phyloP scores from a whole-genome alignment of 2,888 invertebrate species.

The Cryptops parisi region DNA sequence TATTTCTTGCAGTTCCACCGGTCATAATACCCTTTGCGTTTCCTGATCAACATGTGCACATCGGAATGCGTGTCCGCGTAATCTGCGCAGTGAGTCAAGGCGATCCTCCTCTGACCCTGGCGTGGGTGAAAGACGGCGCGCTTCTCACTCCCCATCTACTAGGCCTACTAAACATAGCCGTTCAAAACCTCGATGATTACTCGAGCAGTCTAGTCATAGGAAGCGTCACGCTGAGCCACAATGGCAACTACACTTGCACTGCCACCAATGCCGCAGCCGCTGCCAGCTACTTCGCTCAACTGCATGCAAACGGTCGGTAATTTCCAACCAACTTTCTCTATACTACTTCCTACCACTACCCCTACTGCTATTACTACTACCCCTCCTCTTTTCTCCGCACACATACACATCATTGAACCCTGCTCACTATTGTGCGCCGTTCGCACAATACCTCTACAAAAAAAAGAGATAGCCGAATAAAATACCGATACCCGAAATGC shows the following conservation, averaged over 20 bases:
- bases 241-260: slow-evolving; percentile 31
- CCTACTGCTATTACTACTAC: too few species aligned
- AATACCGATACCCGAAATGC: too few species aligned
- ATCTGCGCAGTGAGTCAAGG: slow-evolving; percentile 19
- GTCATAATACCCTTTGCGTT: slow-evolving; percentile 17
- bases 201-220: slow-evolving; percentile 29
- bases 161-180: slow-evolving; percentile 3
- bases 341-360: too few species aligned
- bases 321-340: too few species aligned
- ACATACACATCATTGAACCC: too few species aligned
- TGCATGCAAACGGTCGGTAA: slow-evolving; percentile 15
- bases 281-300: slow-evolving; percentile 10
- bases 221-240: slow-evolving; percentile 27
- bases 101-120: slow-evolving; percentile 29
- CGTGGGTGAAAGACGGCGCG: slow-evolving; percentile 30
- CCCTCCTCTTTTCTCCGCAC: too few species aligned
- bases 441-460: too few species aligned
- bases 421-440: too few species aligned
- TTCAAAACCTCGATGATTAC: slow-evolving; percentile 27
- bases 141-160: slow-evolving; percentile 23
- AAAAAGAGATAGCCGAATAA: too few species aligned
- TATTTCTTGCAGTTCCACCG: slow-evolving; percentile 12
- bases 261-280: slow-evolving; percentile 18
- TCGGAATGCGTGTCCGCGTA: slow-evolving; percentile 24
- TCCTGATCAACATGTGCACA: slow-evolving; percentile 21